A percentile compares a stretch with the other conserved stretches of the same genome.
Evolutionary conservation across 1,140 invertebrate genomes (phyloP).

Genomic region (Maniola jurtina): DNA sequence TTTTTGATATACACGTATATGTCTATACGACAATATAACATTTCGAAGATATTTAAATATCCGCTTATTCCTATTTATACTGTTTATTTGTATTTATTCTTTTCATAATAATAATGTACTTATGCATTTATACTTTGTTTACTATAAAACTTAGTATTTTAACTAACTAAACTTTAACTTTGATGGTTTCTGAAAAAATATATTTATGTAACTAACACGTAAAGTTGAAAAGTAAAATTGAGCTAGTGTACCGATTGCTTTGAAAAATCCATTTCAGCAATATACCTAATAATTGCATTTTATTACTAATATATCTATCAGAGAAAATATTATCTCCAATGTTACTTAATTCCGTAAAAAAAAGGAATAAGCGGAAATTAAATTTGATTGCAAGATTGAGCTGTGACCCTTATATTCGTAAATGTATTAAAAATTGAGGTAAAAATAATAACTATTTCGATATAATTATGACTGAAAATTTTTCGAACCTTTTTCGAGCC

Average conservation of each 20-base stretch:
- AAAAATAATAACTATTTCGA: slow-evolving; percentile 38
- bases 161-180: too few relatives aligned
- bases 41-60: slow-evolving; percentile 16
- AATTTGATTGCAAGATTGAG: slow-evolving; percentile 24
- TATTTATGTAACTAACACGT: too few relatives aligned
- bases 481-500: slow-evolving; percentile 61
- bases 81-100: not conserved
- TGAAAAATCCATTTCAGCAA: too few relatives aligned
- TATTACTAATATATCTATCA: not conserved
- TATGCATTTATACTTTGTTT: too few relatives aligned
- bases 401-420: slow-evolving; percentile 27
- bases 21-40: slow-evolving; percentile 34
- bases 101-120: too few relatives aligned
- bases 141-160: too few relatives aligned
- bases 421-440: slow-evolving; percentile 26
- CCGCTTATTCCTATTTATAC: slow-evolving; percentile 27
- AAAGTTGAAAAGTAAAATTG: too few relatives aligned
- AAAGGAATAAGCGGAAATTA: slow-evolving; percentile 28
- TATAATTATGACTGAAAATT: slow-evolving; percentile 59
- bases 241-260: too few relatives aligned
- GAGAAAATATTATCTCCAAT: not conserved
- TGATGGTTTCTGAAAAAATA: too few relatives aligned
- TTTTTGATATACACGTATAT: slow-evolving; percentile 32
- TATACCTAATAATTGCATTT: not conserved
- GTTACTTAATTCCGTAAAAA: not conserved